These are phyloP conservation scores for Cricetomys ansorgei DNA, from an alignment of 2,113 vertebrate genomes.

Conservation along the genomic window DNA sequence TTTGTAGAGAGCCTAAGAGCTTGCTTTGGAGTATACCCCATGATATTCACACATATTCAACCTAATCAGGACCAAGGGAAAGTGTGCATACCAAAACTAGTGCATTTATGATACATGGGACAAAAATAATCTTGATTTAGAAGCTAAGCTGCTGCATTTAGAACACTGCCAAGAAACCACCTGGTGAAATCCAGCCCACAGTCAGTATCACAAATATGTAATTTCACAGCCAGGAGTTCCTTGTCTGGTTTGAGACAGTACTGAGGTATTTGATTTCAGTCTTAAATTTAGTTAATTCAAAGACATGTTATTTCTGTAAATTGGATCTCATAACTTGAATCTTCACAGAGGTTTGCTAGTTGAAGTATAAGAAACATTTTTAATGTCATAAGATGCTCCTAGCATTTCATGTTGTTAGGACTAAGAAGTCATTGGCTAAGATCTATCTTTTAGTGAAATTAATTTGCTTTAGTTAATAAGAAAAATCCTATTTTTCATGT, in stretches of 20 bases:
- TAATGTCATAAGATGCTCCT: background rate
- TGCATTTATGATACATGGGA: background rate
- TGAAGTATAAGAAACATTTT: conserved; percentile 7
- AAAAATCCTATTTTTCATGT: background rate
- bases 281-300: background rate
- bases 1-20: background rate
- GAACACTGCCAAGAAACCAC: background rate
- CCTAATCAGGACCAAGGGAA: background rate
- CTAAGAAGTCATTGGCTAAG: background rate
- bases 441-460: conserved; percentile 32
- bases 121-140: background rate
- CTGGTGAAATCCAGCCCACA: background rate
- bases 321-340: background rate
- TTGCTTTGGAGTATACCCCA: background rate
- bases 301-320: background rate
- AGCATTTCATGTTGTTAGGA: conserved; percentile 33
- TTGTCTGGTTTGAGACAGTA: background rate
- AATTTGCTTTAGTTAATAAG: conserved; percentile 41
- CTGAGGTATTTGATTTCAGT: background rate
- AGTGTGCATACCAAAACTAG: background rate
- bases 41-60: background rate
- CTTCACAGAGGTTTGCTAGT: background rate
- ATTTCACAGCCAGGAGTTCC: background rate
- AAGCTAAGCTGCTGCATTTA: background rate
- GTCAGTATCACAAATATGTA: background rate